Percentiles rank a stretch among this genome's conserved stretches.
Evolutionary conservation across 2,113 vertebrate genomes (phyloP).

Genomic region (Centrocercus urophasianus): DNA sequence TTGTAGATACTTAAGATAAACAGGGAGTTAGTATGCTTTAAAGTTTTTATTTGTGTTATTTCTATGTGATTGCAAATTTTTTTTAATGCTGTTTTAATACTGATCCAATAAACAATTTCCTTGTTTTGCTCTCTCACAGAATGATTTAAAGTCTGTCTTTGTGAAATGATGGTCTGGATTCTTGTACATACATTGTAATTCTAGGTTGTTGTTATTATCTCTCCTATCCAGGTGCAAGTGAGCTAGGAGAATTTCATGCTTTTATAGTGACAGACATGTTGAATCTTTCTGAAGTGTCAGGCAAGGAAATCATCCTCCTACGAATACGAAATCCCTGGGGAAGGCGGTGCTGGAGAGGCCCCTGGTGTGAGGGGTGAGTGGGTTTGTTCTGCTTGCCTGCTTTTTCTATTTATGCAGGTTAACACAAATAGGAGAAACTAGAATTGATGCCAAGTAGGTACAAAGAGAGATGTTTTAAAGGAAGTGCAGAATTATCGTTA

Average conservation of each 20-base stretch:
- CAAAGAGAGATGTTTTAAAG: neutral
- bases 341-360: constrained; percentile 87
- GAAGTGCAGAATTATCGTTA: neutral
- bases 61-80: neutral
- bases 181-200: neutral
- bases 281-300: constrained; percentile 74
- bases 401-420: neutral
- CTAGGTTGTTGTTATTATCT: neutral
- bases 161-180: neutral
- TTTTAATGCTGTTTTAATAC: neutral
- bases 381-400: neutral
- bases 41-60: neutral
- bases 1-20: neutral
- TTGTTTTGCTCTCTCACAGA: neutral
- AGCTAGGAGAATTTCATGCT: constrained; percentile 89
- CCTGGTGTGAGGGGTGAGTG: constrained; percentile 87
- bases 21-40: neutral
- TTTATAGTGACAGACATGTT: constrained; percentile 86
- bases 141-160: neutral
- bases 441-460: neutral
- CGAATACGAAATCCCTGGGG: constrained; percentile 94
- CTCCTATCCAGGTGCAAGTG: constrained; percentile 75
- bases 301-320: constrained; percentile 80
- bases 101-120: neutral
- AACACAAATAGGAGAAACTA: neutral